A percentile compares a stretch with the other conserved stretches of the same genome.
phyloP scores from a whole-genome alignment of 2,888 invertebrate genomes.

The Pachymerium ferrugineum region DNA sequence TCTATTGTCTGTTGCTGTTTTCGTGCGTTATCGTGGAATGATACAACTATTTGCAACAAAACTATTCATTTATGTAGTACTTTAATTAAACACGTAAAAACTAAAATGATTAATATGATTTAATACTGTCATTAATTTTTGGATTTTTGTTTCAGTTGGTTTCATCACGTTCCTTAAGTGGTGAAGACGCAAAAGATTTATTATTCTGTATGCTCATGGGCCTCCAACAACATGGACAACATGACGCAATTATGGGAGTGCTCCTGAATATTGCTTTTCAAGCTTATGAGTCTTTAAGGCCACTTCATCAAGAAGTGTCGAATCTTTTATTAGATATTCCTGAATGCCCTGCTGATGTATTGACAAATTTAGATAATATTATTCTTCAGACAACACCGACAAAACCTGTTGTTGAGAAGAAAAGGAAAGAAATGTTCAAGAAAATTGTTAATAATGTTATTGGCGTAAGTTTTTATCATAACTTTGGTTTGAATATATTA shows the following conservation, averaged over 20 bases:
- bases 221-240: slow-evolving; percentile 79
- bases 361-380: slow-evolving; percentile 50
- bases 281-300: slow-evolving; percentile 76
- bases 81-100: slow-evolving; percentile 50
- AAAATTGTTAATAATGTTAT: slow-evolving; percentile 44
- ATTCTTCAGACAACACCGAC: background rate
- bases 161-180: slow-evolving; percentile 58
- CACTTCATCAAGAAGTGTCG: slow-evolving; percentile 65
- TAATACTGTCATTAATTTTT: background rate
- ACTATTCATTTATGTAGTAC: slow-evolving; percentile 70
- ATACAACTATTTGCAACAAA: slow-evolving; percentile 73
- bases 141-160: slow-evolving; percentile 54
- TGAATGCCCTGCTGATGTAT: slow-evolving; percentile 65
- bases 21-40: slow-evolving; percentile 74
- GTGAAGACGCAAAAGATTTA: slow-evolving; percentile 64
- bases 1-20: slow-evolving; percentile 44
- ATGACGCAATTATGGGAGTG: slow-evolving; percentile 78
- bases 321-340: slow-evolving; percentile 71
- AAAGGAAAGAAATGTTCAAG: slow-evolving; percentile 83
- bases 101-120: background rate
- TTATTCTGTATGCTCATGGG: slow-evolving; percentile 72
- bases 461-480: slow-evolving; percentile 42
- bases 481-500: background rate
- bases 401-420: slow-evolving; percentile 68
- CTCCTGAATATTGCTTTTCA: slow-evolving; percentile 73